Percentiles rank a stretch among this genome's conserved stretches.
Conservation (phyloP, 2,888 invertebrate species). For the Andrena hattorfiana region DNA sequence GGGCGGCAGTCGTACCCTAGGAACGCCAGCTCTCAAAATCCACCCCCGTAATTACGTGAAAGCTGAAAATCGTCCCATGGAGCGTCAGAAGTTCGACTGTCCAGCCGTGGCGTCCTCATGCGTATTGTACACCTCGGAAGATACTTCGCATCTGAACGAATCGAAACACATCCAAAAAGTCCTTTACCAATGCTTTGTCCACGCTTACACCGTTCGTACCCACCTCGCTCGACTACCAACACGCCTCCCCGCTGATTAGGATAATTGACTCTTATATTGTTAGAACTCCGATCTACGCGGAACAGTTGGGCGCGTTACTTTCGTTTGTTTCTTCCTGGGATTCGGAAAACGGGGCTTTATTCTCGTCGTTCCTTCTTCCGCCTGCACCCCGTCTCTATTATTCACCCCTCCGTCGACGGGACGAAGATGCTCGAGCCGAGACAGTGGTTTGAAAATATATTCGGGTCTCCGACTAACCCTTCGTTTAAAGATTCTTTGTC, state of each 20-base stretch:
- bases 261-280: slow-evolving; percentile 72
- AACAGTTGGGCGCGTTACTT: slow-evolving; percentile 64
- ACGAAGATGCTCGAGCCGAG: slow-evolving; percentile 4
- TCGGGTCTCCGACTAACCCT: slow-evolving; percentile 3
- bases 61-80: neutral
- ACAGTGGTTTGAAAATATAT: slow-evolving; percentile 1
- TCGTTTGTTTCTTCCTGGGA: slow-evolving; percentile 49
- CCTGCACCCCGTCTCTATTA: neutral
- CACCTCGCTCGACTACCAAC: slow-evolving; percentile 42
- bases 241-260: slow-evolving; percentile 58
- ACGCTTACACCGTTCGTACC: slow-evolving; percentile 54
- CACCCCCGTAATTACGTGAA: neutral
- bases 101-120: slow-evolving; percentile 56
- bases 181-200: slow-evolving; percentile 55
- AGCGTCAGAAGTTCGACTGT: slow-evolving; percentile 42
- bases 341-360: slow-evolving; percentile 15
- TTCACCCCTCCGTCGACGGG: slow-evolving; percentile 14
- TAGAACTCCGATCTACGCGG: slow-evolving; percentile 65
- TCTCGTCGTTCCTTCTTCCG: neutral
- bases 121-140: slow-evolving; percentile 74
- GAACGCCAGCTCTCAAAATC: too few species aligned
- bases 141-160: slow-evolving; percentile 73
- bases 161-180: slow-evolving; percentile 67
- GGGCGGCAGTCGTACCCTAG: too few species aligned
- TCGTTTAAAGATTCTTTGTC: neutral